These are phyloP conservation scores for Microctenopoma steveboyesi DNA, from an alignment of 2,797 vertebrate species.

Conservation along the genomic window DNA sequence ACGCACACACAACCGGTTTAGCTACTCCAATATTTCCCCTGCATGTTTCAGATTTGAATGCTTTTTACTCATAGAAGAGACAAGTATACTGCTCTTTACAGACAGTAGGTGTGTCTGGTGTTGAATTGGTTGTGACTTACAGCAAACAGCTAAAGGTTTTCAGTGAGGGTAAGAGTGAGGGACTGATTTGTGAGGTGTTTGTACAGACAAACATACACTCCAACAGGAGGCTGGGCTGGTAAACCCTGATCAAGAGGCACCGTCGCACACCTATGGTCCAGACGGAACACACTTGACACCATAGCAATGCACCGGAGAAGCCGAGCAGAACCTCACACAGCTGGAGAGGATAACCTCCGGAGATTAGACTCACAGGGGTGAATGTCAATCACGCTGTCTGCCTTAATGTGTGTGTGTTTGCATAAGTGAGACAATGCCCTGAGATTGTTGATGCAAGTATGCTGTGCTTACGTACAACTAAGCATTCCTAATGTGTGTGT, in stretches of 20 bases:
- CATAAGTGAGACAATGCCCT: slow-evolving; percentile 87
- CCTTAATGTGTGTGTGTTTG: slow-evolving; percentile 57
- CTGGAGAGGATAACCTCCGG: slow-evolving; percentile 92
- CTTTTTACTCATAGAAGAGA: slow-evolving; percentile 28
- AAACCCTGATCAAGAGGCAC: slow-evolving; percentile 87
- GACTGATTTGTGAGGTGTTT: slow-evolving; percentile 42
- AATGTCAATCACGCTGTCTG: slow-evolving; percentile 90
- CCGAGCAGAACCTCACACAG: slow-evolving; percentile 87
- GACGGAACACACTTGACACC: slow-evolving; percentile 69
- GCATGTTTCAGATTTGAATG: slow-evolving; percentile 78
- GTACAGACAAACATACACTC: slow-evolving; percentile 51
- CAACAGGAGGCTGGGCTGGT: slow-evolving; percentile 75
- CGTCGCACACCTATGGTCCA: slow-evolving; percentile 86
- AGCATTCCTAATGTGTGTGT: slow-evolving; percentile 56
- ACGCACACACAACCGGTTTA: slow-evolving; percentile 7
- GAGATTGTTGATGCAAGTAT: slow-evolving; percentile 65
- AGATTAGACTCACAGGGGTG: slow-evolving; percentile 92
- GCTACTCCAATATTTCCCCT: slow-evolving; percentile 21
- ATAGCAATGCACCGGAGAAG: slow-evolving; percentile 73
- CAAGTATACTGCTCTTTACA: slow-evolving; percentile 18
- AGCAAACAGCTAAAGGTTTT: slow-evolving; percentile 12
- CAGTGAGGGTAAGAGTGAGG: slow-evolving; percentile 12
- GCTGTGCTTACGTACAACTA: slow-evolving; percentile 59
- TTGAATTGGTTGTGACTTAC: background rate
- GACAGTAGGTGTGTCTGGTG: slow-evolving; percentile 16